Evolutionary conservation across 1,140 invertebrate species (phyloP).

Genomic region (fruit fly (Drosophila melanogaster)): Release_6_plus_ISO1_MT NT_037436.4:5563501-5564000

Average conservation of each 20-base stretch:
- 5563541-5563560: conserved; percentile 43
- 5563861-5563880: conserved; percentile 50
- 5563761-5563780: not conserved
- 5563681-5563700: not conserved
- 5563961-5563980: conserved; percentile 89
- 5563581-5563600: conserved; percentile 26
- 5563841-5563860: conserved; percentile 41
- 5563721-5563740: not conserved
- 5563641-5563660: conserved; percentile 41
- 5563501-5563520: conserved; percentile 42
- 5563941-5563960: conserved; percentile 86
- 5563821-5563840: conserved; percentile 10
- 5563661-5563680: conserved; percentile 20
- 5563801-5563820: conserved; percentile 29
- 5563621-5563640: conserved; percentile 61
- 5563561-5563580: not conserved
- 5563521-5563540: conserved; percentile 63
- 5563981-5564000: conserved; percentile 94
- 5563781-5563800: conserved; percentile 39
- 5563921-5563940: conserved; percentile 63
- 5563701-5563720: not conserved
- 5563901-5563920: not conserved
- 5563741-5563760: not conserved
- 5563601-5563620: conserved; percentile 19
- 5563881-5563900: conserved; percentile 4